Percentiles rank a stretch among this genome's conserved stretches.
Evolutionary conservation across 2,797 vertebrate species (phyloP).

Genomic region (Malacoctenus gilli): DNA sequence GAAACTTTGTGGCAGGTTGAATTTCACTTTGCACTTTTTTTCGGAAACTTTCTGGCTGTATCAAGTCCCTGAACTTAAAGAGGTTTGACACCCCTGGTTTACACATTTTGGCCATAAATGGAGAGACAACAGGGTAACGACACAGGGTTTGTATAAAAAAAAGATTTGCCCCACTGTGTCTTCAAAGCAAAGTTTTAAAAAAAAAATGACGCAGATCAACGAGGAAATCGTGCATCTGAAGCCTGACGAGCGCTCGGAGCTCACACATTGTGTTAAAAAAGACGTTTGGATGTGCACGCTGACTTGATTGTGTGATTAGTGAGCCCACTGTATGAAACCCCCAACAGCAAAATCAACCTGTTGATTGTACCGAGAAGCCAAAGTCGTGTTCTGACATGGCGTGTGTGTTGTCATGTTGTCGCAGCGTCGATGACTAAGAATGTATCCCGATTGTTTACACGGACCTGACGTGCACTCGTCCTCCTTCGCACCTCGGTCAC

Average conservation of each 20-base stretch:
- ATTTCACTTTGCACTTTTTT: no score
- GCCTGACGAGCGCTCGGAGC: neutral
- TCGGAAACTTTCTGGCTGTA: no score
- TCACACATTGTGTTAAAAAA: neutral
- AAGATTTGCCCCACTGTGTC: no score
- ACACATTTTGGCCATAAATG: no score
- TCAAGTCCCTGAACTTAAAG: no score
- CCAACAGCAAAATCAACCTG: neutral
- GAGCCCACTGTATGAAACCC: conserved; percentile 4
- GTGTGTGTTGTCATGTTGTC: conserved; percentile 2
- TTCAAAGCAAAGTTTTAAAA: neutral
- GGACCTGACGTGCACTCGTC: conserved; percentile 40
- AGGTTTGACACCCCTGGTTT: no score
- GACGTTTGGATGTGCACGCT: conserved; percentile 15
- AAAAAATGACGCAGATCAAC: conserved; percentile 14
- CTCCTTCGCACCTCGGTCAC: neutral
- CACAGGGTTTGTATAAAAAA: no score
- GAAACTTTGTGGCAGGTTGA: no score
- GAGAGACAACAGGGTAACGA: no score
- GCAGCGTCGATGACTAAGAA: conserved; percentile 42
- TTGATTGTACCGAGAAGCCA: conserved; percentile 48
- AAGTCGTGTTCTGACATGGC: conserved; percentile 29
- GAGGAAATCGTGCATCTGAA: conserved; percentile 14
- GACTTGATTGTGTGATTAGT: neutral
- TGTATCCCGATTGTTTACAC: conserved; percentile 60